Base-by-base conservation (phyloP, 2,888 invertebrate genomes). In the Oscheius onirici region DNA sequence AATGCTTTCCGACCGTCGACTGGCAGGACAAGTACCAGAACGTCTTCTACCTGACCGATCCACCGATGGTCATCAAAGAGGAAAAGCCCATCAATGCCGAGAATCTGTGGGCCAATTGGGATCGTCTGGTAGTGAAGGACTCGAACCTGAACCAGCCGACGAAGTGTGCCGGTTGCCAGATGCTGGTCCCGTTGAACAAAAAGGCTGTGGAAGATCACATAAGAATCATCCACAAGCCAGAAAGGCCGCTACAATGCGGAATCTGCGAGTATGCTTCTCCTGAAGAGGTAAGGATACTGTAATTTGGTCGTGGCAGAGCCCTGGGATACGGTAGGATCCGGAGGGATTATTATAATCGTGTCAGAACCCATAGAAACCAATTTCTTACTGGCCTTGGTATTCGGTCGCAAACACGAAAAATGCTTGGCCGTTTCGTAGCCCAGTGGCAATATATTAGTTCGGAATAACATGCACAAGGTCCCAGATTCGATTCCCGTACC, bases 271-370 rank as follows among this genome's bases (percentile, higher is more conserved):
- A 71, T 54, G 65, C 58, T 22, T 54, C 66, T 22, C 40, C 46
- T 24, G 71, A 71, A 15, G 71, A 71, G 57, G 71, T 71, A 15
- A 20, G 41, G n/a, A n/a, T n/a, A n/a, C n/a, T n/a, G n/a, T n/a
- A n/a, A n/a, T n/a, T n/a, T n/a, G n/a, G n/a, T n/a, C n/a, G n/a
- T n/a, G n/a, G n/a, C n/a, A n/a, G n/a, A n/a, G n/a, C n/a, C n/a
- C n/a, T n/a, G n/a, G n/a, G n/a, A n/a, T n/a, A n/a, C n/a, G n/a
- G n/a, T n/a, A n/a, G n/a, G n/a, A n/a, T n/a, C n/a, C n/a, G n/a
- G n/a, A n/a, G n/a, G n/a, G n/a, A n/a, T n/a, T n/a, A n/a, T n/a
- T n/a, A n/a, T n/a, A n/a, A n/a, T n/a, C n/a, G n/a, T n/a, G n/a
- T n/a, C n/a, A n/a, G n/a, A n/a, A n/a, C n/a, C n/a, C n/a, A n/a